Percentiles rank a stretch among this genome's conserved stretches.
phyloP scores from a whole-genome alignment of 2,113 vertebrate genomes.

The Ginglymostoma cirratum region DNA sequence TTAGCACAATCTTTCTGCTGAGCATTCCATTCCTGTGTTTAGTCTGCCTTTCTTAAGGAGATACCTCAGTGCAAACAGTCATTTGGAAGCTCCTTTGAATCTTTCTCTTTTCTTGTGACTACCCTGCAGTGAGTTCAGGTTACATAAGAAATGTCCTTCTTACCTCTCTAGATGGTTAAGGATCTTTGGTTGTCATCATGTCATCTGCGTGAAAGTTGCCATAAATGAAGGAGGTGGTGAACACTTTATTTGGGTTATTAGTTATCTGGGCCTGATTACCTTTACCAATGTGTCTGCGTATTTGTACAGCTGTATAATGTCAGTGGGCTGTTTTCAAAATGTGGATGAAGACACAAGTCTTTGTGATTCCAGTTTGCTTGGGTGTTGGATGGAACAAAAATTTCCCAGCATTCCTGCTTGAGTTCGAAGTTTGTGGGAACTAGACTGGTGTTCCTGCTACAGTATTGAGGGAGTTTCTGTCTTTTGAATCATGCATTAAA shows the following conservation, averaged over 20 bases:
- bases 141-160: too few relatives aligned
- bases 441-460: too few relatives aligned
- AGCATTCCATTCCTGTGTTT: slow-evolving; percentile 24
- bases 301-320: not conserved
- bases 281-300: not conserved
- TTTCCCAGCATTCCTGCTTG: not conserved
- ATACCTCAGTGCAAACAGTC: not conserved
- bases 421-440: not conserved
- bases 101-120: not conserved
- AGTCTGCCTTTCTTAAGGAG: not conserved
- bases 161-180: not conserved
- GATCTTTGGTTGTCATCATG: too few relatives aligned
- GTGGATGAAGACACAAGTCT: not conserved
- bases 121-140: too few relatives aligned
- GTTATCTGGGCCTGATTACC: too few relatives aligned
- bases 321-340: not conserved
- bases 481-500: not conserved
- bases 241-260: too few relatives aligned
- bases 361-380: not conserved
- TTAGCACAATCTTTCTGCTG: not conserved
- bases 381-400: not conserved
- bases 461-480: not conserved
- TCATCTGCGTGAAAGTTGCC: not conserved
- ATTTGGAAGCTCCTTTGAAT: not conserved
- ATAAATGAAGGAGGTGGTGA: not conserved